phyloP scores from a whole-genome alignment of 2,797 vertebrate genomes.

The Chiroxiphia lanceolata region DNA sequence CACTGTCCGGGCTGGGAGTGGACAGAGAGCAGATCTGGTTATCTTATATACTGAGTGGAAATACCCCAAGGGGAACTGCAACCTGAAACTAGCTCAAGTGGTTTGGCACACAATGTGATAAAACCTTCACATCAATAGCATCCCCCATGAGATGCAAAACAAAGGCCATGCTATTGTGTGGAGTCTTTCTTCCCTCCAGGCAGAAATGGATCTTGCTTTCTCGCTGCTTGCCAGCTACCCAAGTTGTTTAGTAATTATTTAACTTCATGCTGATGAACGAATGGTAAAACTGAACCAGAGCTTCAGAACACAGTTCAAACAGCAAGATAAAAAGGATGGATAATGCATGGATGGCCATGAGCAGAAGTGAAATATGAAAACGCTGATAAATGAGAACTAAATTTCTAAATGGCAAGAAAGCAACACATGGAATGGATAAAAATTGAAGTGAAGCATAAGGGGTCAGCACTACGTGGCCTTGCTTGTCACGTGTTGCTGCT shows the following conservation, averaged over 20 bases:
- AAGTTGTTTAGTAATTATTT: constrained; percentile 46
- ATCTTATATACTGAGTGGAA: constrained; percentile 14
- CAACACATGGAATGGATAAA: constrained; percentile 58
- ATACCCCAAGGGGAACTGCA: constrained; percentile 21
- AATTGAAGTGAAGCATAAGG: background rate
- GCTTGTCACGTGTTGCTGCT: background rate
- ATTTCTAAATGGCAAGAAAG: constrained; percentile 8
- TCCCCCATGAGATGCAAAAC: constrained; percentile 37
- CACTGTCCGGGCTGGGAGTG: constrained; percentile 3
- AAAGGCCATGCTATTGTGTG: constrained; percentile 37
- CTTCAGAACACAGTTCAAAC: constrained; percentile 49
- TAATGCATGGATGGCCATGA: background rate
- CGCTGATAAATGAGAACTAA: background rate
- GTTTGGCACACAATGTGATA: constrained; percentile 45
- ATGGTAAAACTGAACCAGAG: constrained; percentile 54
- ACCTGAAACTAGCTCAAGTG: constrained; percentile 39
- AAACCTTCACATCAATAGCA: constrained; percentile 36
- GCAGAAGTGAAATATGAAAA: constrained; percentile 39
- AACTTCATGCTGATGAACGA: constrained; percentile 60
- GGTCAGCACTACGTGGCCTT: background rate
- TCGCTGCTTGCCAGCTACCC: constrained; percentile 44
- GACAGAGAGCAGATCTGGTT: constrained; percentile 42
- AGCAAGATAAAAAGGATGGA: constrained; percentile 52
- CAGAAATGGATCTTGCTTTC: constrained; percentile 58
- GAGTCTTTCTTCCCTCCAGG: constrained; percentile 43